Percentiles rank a stretch among this genome's conserved stretches.
phyloP scores from a whole-genome alignment of 2,888 invertebrate species.

The Cosmia pyralina region DNA sequence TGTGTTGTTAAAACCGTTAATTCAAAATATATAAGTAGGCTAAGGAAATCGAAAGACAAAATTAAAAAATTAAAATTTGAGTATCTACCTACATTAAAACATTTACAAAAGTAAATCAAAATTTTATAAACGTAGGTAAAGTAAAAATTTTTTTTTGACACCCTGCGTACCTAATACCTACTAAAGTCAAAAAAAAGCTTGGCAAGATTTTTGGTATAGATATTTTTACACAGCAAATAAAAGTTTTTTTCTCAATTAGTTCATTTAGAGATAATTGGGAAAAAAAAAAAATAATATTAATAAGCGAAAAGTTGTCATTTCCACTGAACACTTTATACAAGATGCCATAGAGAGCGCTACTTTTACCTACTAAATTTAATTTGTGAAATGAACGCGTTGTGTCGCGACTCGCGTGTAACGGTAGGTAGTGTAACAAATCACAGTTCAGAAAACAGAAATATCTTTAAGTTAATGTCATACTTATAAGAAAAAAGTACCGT shows the following conservation, averaged over 20 bases:
- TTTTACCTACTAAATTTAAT: background rate
- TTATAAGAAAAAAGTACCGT: background rate
- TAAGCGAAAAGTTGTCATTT: background rate
- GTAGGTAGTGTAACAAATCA: background rate
- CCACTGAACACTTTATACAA: background rate
- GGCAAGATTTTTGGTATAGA: background rate
- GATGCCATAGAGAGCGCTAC: background rate
- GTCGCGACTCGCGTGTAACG: background rate
- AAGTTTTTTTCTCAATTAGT: background rate
- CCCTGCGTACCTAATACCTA: too few species aligned
- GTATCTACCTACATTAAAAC: too few species aligned
- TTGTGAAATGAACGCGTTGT: conserved; percentile 18
- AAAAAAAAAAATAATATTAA: too few species aligned
- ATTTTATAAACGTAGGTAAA: too few species aligned
- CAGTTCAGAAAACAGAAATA: background rate
- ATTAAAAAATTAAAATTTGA: background rate
- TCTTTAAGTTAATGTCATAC: background rate
- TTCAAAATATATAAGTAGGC: too few species aligned
- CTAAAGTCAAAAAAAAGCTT: background rate
- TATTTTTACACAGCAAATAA: background rate
- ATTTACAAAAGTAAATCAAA: background rate
- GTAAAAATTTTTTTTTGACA: background rate
- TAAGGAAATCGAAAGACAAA: background rate
- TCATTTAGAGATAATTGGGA: too few species aligned
- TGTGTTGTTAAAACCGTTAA: background rate